phyloP scores from a whole-genome alignment of 1,140 invertebrate species.

The Chelonus insularis region DNA sequence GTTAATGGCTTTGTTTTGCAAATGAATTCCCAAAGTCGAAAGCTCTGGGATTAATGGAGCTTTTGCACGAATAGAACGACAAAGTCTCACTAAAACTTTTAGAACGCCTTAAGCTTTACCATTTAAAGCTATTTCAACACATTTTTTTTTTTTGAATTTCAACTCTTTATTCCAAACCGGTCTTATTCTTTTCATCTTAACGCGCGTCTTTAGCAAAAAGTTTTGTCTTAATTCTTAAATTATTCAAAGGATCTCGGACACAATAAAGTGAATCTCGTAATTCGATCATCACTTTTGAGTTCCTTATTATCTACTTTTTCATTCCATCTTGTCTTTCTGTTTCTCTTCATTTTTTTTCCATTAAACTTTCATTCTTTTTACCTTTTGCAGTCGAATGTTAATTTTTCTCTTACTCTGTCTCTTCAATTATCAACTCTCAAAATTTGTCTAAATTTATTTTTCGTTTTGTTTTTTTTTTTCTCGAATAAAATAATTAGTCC shows the following conservation, averaged over 20 bases:
- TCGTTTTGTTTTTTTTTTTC: too few species aligned
- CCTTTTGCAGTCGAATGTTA: too few species aligned
- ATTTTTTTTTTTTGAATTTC: neutral
- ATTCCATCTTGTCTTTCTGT: neutral
- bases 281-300: conserved; percentile 14
- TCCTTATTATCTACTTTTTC: neutral
- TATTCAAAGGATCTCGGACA: conserved; percentile 45
- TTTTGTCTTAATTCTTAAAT: conserved; percentile 47
- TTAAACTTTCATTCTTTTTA: too few species aligned
- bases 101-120: neutral
- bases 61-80: conserved; percentile 17
- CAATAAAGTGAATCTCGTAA: conserved; percentile 32
- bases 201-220: conserved; percentile 28
- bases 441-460: too few species aligned
- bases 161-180: conserved; percentile 25
- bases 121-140: conserved; percentile 15
- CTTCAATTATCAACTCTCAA: too few species aligned
- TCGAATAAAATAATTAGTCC: too few species aligned
- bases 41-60: conserved; percentile 22
- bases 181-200: neutral
- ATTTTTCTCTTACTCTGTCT: too few species aligned
- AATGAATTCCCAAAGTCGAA: conserved; percentile 26
- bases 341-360: neutral
- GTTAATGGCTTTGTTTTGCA: conserved; percentile 18
- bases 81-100: conserved; percentile 21